phyloP scores from a whole-genome alignment of 2,888 invertebrate genomes.

The Apoda limacodes region DNA sequence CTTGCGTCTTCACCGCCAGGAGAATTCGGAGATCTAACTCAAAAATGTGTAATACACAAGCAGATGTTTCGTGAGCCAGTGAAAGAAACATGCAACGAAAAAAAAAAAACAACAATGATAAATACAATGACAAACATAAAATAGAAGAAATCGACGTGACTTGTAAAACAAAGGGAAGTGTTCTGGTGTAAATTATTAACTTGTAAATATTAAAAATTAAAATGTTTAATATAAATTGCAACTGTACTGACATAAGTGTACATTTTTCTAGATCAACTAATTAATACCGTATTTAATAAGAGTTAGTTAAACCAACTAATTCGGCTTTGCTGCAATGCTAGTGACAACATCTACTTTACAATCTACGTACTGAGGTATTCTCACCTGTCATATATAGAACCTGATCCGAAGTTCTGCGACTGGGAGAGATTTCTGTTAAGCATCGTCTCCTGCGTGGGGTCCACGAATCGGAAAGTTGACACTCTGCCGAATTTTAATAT shows the following conservation, averaged over 20 bases:
- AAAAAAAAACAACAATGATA: slow-evolving; percentile 37
- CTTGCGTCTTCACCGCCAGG: slow-evolving; percentile 46
- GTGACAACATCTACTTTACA: slow-evolving; percentile 17
- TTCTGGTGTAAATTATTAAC: not conserved
- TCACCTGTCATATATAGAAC: slow-evolving; percentile 87
- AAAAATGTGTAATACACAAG: slow-evolving; percentile 51
- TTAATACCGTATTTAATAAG: too few species aligned
- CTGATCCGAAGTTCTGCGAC: slow-evolving; percentile 77
- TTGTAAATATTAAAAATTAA: not conserved
- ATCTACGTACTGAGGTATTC: slow-evolving; percentile 20
- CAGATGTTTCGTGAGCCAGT: slow-evolving; percentile 65
- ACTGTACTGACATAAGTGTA: not conserved
- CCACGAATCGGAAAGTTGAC: slow-evolving; percentile 87
- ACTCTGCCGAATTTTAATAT: slow-evolving; percentile 88
- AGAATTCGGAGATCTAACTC: slow-evolving; percentile 61
- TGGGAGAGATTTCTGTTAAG: slow-evolving; percentile 82
- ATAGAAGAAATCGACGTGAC: slow-evolving; percentile 33
- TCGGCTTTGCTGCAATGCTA: slow-evolving; percentile 14
- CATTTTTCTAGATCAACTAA: too few species aligned
- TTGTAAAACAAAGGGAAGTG: slow-evolving; percentile 46
- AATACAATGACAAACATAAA: slow-evolving; percentile 47
- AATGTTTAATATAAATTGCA: not conserved
- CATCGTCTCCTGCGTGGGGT: slow-evolving; percentile 84
- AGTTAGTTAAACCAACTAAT: too few species aligned
- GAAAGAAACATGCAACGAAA: slow-evolving; percentile 64